Evolutionary conservation across 2,888 invertebrate species (phyloP), one percentile per base, ranked within the genome.

Genomic region (Plebejus argus): DNA sequence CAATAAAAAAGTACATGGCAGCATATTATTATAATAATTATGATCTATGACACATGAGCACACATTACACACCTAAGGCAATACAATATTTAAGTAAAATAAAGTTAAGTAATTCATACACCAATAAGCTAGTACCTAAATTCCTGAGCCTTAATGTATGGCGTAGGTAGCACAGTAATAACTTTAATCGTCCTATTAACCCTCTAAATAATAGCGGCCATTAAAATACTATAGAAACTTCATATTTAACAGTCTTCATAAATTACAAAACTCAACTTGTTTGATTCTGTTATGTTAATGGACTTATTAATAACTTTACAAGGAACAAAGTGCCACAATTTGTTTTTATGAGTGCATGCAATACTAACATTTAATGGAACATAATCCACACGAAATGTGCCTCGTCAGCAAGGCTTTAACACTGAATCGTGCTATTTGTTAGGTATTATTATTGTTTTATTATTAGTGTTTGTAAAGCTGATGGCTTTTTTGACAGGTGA

Each of bases 271-370:
- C 49, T 20, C 23, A 10, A 45, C 72, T 72, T 72, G 45, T 72
- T 72, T 49, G 72, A 72, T 72, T 45, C 23, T 72, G 45, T 72
- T 72, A 72, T 72, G 72, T 45, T 72, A 49, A 72, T 72, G 72
- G n/a, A 72, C 45, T 72, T 72, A 72, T 72, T 72, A 72, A 49
- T 72, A 49, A 72, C 49, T 39, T 45, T 45, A 39, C 39, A 61
- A 45, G 39, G 72, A 15, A 72, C 45, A 72, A 72, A 45, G 72
- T 49, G 72, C 49, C 12, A 49, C 72, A 45, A 72, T 72, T 72
- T 72, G 45, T 72, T 72, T 70, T 72, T 72, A 45, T 58, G 33
- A 76, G 61, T 61, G 23, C 56, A 76, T 35, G 71, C 71, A 23
- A 72, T 71, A 39, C 20, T 70, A 49, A 18, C 56, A 20, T 71